Base-by-base conservation (phyloP, 2,113 vertebrate genomes). In the Rhea americana region DNA sequence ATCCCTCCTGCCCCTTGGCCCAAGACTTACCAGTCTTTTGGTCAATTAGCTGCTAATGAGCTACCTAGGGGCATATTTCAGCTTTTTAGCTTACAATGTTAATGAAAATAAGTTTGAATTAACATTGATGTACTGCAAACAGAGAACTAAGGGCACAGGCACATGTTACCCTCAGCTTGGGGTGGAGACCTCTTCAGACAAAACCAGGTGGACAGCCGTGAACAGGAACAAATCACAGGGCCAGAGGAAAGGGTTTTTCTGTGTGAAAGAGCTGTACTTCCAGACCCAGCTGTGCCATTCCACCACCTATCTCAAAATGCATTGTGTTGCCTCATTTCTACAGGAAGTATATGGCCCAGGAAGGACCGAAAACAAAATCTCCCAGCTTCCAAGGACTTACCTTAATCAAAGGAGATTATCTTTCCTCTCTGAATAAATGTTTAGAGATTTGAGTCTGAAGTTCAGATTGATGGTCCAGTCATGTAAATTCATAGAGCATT, bases 61-160 rank as follows among this genome's bases (percentile, higher is more conserved):
- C 56, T 79, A 20, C 32, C 45, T n/a, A 41, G 25, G 70, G 19
- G 28, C 66, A 89, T 17, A 0, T 0, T 58, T 86, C 59, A 30
- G 76, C 19, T 25, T 7, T 8, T 59, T 6, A 7, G 56, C 5
- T 66, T 37, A 1, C 2, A 0, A n/a, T n/a, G 26, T 2, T 10
- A 37, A 9, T 10, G 55, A 32, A 32, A 58, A 32, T 19, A 48
- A 2, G 0, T 16, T 48, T 5, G 5, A 82, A 50, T 20, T 11
- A 45, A n/a, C 0, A 0, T 0, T 56, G 0, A 15, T 32, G 10
- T 56, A 41, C 51, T 35, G 59, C 28, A 77, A 28, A 19, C 5
- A 2, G 7, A 10, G 8, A 32, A 84, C 41, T 43, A 20, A 16
- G 11, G 21, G 3, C 11, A 24, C 28, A n/a, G 58, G 5, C 28